Conservation (phyloP, 2,888 invertebrate genomes). For the Subacronicta megacephala region DNA sequence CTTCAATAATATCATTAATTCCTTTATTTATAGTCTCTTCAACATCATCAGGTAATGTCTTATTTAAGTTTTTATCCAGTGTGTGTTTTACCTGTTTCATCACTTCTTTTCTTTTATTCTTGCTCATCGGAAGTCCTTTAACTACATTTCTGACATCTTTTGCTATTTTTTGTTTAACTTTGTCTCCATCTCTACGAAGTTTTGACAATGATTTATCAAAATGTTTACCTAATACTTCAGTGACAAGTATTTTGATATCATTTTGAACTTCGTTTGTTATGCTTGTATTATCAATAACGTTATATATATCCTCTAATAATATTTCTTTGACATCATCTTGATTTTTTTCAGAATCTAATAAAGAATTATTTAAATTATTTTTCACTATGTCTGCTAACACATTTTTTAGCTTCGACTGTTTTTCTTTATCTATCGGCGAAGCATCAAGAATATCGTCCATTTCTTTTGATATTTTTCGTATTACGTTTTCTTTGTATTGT, state of each 20-base stretch:
- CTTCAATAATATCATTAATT: conserved; percentile 26
- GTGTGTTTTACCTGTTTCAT: conserved; percentile 10
- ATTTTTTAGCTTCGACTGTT: conserved; percentile 6
- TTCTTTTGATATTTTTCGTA: conserved; percentile 6
- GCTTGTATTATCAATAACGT: not conserved
- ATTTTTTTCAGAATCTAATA: not conserved
- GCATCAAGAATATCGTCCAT: conserved; percentile 11
- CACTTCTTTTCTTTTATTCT: conserved; percentile 2
- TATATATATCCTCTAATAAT: conserved; percentile 7
- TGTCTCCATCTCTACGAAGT: not conserved
- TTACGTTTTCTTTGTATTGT: conserved; percentile 8
- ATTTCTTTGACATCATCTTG: conserved; percentile 3
- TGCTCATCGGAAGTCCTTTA: conserved; percentile 9
- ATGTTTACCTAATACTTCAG: not conserved
- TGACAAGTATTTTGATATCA: conserved; percentile 6
- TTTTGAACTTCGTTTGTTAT: conserved; percentile 6
- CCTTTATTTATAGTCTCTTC: conserved; percentile 12
- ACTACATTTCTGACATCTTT: conserved; percentile 14
- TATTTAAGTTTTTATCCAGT: conserved; percentile 20
- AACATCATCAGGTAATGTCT: conserved; percentile 14
- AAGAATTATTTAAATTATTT: not conserved
- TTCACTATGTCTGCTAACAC: not conserved
- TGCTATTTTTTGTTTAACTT: conserved; percentile 14
- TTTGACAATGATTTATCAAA: conserved; percentile 7
- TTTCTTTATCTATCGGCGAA: not conserved